These are phyloP conservation scores for Hypsopygia costalis DNA, from an alignment of 2,888 invertebrate genomes.

Conservation along the genomic window DNA sequence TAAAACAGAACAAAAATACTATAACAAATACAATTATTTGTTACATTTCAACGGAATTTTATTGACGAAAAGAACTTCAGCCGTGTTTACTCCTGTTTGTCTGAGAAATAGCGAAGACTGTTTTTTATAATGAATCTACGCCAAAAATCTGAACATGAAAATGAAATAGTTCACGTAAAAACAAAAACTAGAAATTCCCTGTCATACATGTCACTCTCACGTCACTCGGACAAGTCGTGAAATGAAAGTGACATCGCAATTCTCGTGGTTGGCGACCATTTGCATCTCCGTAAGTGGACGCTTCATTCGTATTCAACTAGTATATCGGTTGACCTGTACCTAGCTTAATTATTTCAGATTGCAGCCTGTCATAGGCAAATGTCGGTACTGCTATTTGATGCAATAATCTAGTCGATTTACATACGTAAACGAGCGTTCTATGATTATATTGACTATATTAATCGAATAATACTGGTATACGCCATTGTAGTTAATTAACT, in stretches of 20 bases:
- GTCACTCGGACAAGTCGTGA: neutral
- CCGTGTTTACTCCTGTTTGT: too few relatives aligned
- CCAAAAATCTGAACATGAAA: too few relatives aligned
- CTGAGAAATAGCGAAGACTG: too few relatives aligned
- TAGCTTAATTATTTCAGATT: slow-evolving; percentile 46
- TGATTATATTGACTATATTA: too few relatives aligned
- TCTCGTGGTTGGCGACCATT: slow-evolving; percentile 2
- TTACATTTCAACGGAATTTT: too few relatives aligned
- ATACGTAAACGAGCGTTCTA: slow-evolving; percentile 1
- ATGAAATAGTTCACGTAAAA: neutral
- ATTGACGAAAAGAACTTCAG: too few relatives aligned
- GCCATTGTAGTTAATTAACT: too few relatives aligned
- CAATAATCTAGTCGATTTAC: slow-evolving; percentile 32
- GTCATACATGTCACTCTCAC: slow-evolving; percentile 3
- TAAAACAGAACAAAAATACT: too few relatives aligned
- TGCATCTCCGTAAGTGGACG: slow-evolving; percentile 6
- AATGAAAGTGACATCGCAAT: slow-evolving; percentile 18
- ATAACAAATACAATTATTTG: too few relatives aligned
- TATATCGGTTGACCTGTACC: neutral
- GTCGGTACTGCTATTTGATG: slow-evolving; percentile 41
- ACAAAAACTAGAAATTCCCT: neutral
- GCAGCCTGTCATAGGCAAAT: slow-evolving; percentile 29
- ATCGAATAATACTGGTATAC: too few relatives aligned
- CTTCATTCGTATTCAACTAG: slow-evolving; percentile 29
- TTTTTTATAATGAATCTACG: too few relatives aligned